Evolutionary conservation across 2,888 invertebrate genomes (phyloP).

Genomic region (Eurytoma adleriae): DNA sequence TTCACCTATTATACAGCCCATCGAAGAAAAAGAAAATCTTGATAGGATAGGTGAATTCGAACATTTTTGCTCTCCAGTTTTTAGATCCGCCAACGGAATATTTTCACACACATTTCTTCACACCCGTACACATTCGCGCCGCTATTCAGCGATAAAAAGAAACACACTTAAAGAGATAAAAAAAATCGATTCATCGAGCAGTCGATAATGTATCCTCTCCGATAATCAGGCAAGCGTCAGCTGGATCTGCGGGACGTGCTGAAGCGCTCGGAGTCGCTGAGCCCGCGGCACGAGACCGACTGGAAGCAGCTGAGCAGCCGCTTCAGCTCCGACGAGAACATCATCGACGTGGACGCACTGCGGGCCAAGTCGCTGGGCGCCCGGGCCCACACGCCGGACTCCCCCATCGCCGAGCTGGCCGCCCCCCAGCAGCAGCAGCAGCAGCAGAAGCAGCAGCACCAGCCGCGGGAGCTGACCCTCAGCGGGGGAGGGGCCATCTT

Average conservation of each 20-base stretch:
- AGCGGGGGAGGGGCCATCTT: conserved; percentile 82
- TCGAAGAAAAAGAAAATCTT: too few species aligned
- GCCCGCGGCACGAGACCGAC: conserved; percentile 77
- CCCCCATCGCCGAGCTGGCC: neutral
- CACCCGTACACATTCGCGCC: too few species aligned
- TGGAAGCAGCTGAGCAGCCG: conserved; percentile 76
- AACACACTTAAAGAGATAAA: too few species aligned
- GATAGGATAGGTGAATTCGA: too few species aligned
- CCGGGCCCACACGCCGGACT: conserved; percentile 60
- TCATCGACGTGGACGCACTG: conserved; percentile 73
- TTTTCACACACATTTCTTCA: too few species aligned
- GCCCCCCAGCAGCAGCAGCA: neutral
- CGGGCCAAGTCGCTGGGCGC: conserved; percentile 64
- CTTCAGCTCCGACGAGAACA: conserved; percentile 70
- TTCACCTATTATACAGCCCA: too few species aligned
- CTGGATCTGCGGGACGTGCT: conserved; percentile 74
- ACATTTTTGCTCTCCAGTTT: too few species aligned
- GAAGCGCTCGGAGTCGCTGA: conserved; percentile 77
- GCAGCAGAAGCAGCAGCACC: conserved; percentile 71
- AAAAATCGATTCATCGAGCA: too few species aligned
- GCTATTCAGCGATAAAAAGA: too few species aligned
- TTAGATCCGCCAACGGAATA: too few species aligned
- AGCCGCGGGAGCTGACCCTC: conserved; percentile 73
- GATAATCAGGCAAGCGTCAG: conserved; percentile 30
- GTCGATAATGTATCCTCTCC: too few species aligned